Percentiles rank a stretch among this genome's conserved stretches.
Evolutionary conservation across 2,797 vertebrate species (phyloP).

Genomic region (Lophotriccus pileatus): DNA sequence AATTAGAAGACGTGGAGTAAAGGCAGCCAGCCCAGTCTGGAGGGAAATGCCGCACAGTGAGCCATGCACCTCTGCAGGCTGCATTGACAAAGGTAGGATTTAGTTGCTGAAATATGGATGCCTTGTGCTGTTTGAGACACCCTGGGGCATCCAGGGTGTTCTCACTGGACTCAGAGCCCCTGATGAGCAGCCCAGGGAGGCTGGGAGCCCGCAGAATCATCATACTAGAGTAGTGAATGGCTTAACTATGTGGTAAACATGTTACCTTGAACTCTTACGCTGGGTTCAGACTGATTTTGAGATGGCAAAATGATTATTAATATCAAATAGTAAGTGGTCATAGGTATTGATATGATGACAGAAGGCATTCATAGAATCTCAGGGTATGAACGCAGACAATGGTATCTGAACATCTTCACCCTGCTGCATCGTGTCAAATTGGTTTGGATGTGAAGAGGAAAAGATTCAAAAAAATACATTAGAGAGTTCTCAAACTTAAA

Average conservation of each 20-base stretch:
- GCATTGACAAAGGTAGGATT: neutral
- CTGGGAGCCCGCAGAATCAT: neutral
- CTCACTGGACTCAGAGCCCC: neutral
- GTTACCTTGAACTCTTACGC: neutral
- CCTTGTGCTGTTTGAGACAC: neutral
- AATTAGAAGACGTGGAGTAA: neutral
- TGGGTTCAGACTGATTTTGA: neutral
- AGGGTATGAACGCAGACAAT: neutral
- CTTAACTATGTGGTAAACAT: neutral
- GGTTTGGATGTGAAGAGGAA: neutral
- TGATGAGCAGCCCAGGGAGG: neutral
- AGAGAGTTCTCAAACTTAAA: neutral
- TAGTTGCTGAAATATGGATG: neutral
- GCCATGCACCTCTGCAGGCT: neutral
- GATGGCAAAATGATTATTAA: neutral
- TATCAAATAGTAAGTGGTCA: neutral
- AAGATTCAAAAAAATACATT: neutral
- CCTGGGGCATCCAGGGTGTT: neutral
- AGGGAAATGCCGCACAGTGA: neutral
- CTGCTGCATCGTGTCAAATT: neutral
- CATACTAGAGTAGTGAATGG: neutral
- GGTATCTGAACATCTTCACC: neutral
- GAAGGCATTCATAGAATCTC: neutral
- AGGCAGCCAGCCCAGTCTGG: neutral
- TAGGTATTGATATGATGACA: neutral